Conservation (phyloP, 1,140 invertebrate species). For the Hyles vespertilio region DNA sequence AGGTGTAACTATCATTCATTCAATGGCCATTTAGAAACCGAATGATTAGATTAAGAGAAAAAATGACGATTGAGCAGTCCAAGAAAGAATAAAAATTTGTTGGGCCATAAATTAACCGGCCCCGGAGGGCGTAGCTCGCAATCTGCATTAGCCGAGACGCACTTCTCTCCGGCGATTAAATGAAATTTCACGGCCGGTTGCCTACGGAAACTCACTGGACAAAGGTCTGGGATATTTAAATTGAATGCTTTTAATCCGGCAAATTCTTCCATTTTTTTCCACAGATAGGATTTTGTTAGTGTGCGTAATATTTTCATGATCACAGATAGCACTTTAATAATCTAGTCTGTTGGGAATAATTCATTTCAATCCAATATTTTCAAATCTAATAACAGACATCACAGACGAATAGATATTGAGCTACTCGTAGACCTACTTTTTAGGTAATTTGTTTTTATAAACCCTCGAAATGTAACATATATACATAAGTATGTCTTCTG, state of each 20-base stretch:
- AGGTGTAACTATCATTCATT: no score
- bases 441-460: no score
- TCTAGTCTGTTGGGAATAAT: no score
- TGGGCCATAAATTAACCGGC: conserved; percentile 67
- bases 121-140: conserved; percentile 53
- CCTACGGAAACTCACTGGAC: conserved; percentile 57
- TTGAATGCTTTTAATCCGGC: conserved; percentile 62
- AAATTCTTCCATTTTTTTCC: conserved; percentile 44
- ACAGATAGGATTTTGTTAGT: conserved; percentile 19
- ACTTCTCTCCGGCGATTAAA: conserved; percentile 70
- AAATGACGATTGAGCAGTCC: conserved; percentile 60
- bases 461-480: no score
- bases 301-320: conserved; percentile 9
- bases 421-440: no score
- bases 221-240: conserved; percentile 68
- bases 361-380: no score
- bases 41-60: conserved; percentile 54
- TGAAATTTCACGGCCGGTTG: conserved; percentile 68
- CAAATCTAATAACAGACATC: no score
- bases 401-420: no score
- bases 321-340: not conserved
- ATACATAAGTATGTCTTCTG: no score
- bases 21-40: conserved; percentile 9
- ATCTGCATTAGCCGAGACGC: conserved; percentile 71
- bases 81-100: conserved; percentile 70